Evolutionary conservation across 2,113 vertebrate genomes (phyloP).

Genomic region (Edolisoma coerulescens): DNA sequence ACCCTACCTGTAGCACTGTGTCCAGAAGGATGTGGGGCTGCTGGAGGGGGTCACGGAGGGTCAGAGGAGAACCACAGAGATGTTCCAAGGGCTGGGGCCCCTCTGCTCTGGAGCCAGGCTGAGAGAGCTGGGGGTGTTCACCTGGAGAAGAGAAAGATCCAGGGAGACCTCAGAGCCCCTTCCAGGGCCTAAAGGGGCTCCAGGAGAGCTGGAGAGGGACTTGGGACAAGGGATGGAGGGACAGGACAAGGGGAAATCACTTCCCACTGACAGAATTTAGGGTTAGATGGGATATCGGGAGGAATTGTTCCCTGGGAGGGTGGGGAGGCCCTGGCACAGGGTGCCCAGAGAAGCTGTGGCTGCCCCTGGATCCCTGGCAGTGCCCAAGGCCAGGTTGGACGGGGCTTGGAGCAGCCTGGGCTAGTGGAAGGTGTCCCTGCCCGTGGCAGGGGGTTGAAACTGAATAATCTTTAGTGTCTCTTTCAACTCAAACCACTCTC

Average conservation of each 20-base stretch:
- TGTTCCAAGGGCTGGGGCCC: not conserved
- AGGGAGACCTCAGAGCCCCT: not conserved
- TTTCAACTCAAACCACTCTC: not conserved
- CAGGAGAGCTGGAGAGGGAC: not conserved
- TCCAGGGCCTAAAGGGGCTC: not conserved
- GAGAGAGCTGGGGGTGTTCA: not conserved
- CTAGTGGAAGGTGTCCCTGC: accelerated
- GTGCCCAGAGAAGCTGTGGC: not conserved
- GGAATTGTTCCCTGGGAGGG: not conserved
- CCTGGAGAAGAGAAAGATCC: no score
- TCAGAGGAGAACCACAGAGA: not conserved
- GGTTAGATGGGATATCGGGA: no score
- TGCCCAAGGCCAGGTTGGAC: accelerated
- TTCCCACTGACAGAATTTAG: accelerated
- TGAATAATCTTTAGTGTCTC: not conserved
- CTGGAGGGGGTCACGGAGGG: not conserved
- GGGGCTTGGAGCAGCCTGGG: accelerated
- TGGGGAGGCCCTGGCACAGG: not conserved
- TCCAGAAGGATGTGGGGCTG: not conserved
- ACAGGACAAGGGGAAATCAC: not conserved
- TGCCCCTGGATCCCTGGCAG: not conserved
- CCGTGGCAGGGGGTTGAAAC: not conserved
- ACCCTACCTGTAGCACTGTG: not conserved
- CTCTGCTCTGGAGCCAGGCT: not conserved
- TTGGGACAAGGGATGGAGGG: not conserved